Evolutionary conservation across 2,113 vertebrate species (phyloP).

Genomic region (Hippocampus barbouri): DNA sequence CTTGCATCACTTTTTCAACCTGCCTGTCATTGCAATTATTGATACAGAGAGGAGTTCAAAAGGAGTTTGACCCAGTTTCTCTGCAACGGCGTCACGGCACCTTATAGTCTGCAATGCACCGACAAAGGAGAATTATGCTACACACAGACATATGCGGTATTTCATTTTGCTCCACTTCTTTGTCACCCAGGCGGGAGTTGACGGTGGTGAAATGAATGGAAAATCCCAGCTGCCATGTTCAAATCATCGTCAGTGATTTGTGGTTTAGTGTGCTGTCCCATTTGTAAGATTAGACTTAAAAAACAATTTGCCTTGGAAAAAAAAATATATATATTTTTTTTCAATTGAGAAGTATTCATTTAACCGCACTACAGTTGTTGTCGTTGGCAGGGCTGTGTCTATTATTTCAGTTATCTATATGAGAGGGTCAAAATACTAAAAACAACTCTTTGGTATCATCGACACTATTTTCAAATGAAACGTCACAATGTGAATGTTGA

Average conservation of each 20-base stretch:
- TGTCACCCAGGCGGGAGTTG: conserved; percentile 28
- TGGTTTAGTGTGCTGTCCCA: conserved; percentile 14
- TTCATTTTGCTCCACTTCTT: conserved; percentile 38
- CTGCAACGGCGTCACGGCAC: conserved; percentile 42
- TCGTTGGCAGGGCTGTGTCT: background rate
- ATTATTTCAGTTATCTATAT: background rate
- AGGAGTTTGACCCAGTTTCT: conserved; percentile 60
- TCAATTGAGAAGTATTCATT: background rate
- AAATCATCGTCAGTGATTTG: conserved; percentile 35
- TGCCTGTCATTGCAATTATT: conserved; percentile 36
- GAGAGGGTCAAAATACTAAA: too few species aligned
- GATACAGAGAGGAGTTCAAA: conserved; percentile 31
- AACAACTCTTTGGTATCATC: background rate
- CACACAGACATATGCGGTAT: conserved; percentile 39
- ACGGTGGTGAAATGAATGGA: conserved; percentile 41
- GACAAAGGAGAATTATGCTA: conserved; percentile 42
- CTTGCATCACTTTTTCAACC: conserved; percentile 34
- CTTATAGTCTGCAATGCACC: conserved; percentile 33
- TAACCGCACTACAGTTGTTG: background rate
- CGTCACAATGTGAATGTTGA: background rate
- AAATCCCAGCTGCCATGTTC: conserved; percentile 43
- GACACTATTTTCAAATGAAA: background rate
- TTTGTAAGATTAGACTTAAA: conserved; percentile 5
- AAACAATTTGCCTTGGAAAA: too few species aligned
- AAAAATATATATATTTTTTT: background rate